Conservation (phyloP, 2,888 invertebrate species). For the Pseudeuparius sepicola region DNA sequence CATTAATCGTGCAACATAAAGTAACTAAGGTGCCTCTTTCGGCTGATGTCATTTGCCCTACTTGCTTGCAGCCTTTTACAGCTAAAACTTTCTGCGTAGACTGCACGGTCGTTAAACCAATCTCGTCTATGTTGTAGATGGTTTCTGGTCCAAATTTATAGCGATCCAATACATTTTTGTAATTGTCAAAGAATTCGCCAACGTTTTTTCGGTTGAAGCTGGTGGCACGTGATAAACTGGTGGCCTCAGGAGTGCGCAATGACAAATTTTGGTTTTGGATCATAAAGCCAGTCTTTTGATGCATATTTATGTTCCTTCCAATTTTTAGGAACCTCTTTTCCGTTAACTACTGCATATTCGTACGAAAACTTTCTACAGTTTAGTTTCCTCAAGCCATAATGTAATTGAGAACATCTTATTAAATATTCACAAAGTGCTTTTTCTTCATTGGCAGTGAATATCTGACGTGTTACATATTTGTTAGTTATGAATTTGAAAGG, state of each 20-base stretch:
- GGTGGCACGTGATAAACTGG: conserved; percentile 27
- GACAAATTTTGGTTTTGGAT: conserved; percentile 20
- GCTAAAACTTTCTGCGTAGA: conserved; percentile 27
- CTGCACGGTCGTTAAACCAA: conserved; percentile 27
- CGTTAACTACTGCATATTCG: conserved; percentile 23
- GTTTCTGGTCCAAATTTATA: conserved; percentile 16
- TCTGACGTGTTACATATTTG: no score
- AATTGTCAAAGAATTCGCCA: conserved; percentile 20
- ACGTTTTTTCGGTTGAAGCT: conserved; percentile 27
- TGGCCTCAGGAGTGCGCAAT: conserved; percentile 27
- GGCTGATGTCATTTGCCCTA: conserved; percentile 22
- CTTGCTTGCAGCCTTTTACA: conserved; percentile 26
- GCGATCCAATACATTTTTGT: conserved; percentile 5
- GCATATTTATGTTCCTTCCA: conserved; percentile 19
- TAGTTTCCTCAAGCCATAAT: conserved; percentile 18
- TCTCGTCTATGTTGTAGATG: conserved; percentile 28
- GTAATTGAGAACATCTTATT: conserved; percentile 9
- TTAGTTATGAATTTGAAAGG: no score
- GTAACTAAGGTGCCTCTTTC: no score
- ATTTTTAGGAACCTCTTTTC: conserved; percentile 19
- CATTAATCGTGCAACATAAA: no score
- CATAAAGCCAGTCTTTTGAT: conserved; percentile 20
- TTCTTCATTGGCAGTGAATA: conserved; percentile 8
- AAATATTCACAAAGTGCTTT: conserved; percentile 5
- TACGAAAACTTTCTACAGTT: conserved; percentile 17